A percentile compares a stretch with the other conserved stretches of the same genome.
Conservation (phyloP, 2,113 vertebrate genomes). For the Eleginops maclovinus region DNA sequence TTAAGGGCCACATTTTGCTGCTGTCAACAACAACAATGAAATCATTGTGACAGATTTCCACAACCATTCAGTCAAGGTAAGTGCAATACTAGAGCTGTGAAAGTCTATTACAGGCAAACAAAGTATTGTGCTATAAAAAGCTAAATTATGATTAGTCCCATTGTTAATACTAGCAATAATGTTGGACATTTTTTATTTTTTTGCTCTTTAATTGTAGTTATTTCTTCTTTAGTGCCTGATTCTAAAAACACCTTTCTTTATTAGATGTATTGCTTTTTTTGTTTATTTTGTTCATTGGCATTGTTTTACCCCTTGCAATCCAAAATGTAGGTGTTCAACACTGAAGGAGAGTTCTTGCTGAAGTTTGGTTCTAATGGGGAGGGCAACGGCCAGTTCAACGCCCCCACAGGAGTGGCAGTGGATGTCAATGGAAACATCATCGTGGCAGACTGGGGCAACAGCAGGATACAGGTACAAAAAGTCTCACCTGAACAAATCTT, state of each 20-base stretch:
- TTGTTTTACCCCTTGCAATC: not conserved
- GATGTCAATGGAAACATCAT: slow-evolving; percentile 97
- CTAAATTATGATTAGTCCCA: not conserved
- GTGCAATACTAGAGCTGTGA: not conserved
- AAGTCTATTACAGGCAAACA: not conserved
- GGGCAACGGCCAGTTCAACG: slow-evolving; percentile 98
- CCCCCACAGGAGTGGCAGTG: slow-evolving; percentile 97
- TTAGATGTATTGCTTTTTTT: not conserved
- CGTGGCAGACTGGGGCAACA: slow-evolving; percentile 99
- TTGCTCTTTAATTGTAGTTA: not conserved
- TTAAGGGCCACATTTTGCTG: slow-evolving; percentile 93
- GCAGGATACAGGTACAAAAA: slow-evolving; percentile 90
- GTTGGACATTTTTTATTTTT: not conserved
- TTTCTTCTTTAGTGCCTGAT: not conserved
- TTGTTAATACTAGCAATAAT: not conserved
- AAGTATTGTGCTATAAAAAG: not conserved
- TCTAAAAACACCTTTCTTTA: not conserved
- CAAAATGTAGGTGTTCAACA: slow-evolving; percentile 92
- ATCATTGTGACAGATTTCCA: slow-evolving; percentile 98
- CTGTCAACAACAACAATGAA: slow-evolving; percentile 98
- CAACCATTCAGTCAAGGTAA: slow-evolving; percentile 98
- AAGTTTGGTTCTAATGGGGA: slow-evolving; percentile 99
- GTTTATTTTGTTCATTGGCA: not conserved
- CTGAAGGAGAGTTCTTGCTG: slow-evolving; percentile 95
- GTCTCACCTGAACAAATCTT: not conserved